Percentiles rank a stretch among this genome's conserved stretches.
Conservation (phyloP, 2,113 vertebrate species). For the Empidonax traillii region DNA sequence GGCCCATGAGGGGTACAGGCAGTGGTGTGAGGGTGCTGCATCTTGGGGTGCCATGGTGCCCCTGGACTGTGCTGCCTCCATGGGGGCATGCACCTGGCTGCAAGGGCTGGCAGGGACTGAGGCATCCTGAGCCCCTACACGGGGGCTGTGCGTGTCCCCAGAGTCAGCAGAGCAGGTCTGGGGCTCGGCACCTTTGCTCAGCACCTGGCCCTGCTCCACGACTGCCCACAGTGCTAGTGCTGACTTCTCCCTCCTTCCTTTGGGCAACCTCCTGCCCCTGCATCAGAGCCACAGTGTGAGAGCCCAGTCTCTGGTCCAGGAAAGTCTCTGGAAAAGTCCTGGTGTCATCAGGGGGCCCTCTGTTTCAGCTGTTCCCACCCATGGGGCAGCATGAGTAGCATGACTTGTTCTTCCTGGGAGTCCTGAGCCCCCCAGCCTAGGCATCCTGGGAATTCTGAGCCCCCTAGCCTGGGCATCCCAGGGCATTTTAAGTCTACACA, state of each 20-base stretch:
- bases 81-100: neutral
- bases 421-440: neutral
- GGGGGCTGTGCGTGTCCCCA: fast-evolving
- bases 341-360: neutral
- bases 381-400: neutral
- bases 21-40: neutral
- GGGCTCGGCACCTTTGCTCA: fast-evolving
- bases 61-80: fast-evolving
- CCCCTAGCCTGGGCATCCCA: neutral
- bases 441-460: fast-evolving
- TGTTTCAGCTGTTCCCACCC: fast-evolving
- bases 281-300: fast-evolving
- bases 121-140: fast-evolving
- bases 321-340: neutral
- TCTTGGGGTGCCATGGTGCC: fast-evolving
- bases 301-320: no score
- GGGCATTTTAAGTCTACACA: neutral
- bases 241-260: neutral
- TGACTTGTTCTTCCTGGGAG: fast-evolving
- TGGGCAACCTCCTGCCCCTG: neutral
- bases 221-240: fast-evolving
- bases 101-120: fast-evolving
- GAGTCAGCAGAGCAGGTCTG: neutral
- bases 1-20: neutral
- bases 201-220: fast-evolving